Base-by-base conservation (phyloP, 2,797 vertebrate genomes). In the Paramormyrops hopkinsi region DNA sequence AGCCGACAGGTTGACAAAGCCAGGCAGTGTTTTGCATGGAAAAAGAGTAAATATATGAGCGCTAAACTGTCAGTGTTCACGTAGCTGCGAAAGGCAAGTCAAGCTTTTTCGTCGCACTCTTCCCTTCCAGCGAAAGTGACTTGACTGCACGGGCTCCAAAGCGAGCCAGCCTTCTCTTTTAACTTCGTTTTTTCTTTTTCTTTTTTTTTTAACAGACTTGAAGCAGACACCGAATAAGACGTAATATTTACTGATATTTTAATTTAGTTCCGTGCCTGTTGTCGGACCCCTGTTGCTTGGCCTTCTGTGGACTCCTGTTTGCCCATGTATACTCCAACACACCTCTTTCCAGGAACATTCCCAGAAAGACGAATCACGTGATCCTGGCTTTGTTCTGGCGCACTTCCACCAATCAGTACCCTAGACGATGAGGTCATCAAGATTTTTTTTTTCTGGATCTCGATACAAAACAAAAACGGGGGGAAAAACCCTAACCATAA, bases 271-370 rank as follows among this genome's bases (percentile, higher is more conserved):
- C 4, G 46, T 33, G 56, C 46, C 82, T 65, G 54, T 59, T 7
- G 41, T 29, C 6, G 29, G 14, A 25, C 22, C 22, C 62, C 84
- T 25, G 54, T 59, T 37, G 9, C 29, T 51, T 51, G 29, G 82
- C 56, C 59, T 56, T 14, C 44, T 29, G 65, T 85, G 82, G 88
- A 89, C 88, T 59, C 56, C 8, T 19, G 56, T 65, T 8, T 0
- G 56, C 50, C 12, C 59, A n/a, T 14, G 83, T 76, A 46, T 25
- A 76, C 46, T 19, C 56, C 90, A 91, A 89, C 91, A 88, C 91
- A 79, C 88, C 89, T 91, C 92, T 93, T 93, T 92, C 92, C 92
- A 93, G 91, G 93, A 93, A 93, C 90, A 92, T 93, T 93, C 93
- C 89, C 91, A 93, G 92, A 93, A 93, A 92, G 91, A 69, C 51